Evolutionary conservation across 2,797 vertebrate genomes (phyloP), one percentile per base, ranked within the genome.

Genomic region (Cuculus canorus): DNA sequence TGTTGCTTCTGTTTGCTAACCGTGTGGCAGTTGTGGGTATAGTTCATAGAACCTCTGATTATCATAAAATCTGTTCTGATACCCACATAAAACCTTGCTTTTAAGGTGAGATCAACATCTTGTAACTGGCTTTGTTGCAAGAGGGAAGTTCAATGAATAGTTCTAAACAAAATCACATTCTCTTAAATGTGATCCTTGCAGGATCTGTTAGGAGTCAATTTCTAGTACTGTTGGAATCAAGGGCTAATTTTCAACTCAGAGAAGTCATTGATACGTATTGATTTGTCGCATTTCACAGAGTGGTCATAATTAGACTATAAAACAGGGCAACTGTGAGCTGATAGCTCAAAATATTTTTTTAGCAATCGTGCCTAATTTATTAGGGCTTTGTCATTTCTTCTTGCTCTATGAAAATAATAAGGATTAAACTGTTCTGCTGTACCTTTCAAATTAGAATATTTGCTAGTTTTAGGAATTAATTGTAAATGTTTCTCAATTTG

Each of bases 401-500:
- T 87, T 66, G 17, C 16, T 72, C 32, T 82, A 13, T 79, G n/a
- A 71, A 88, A 86, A 59, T 66, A 43, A 48, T 12, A 13, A 39
- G 37, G 47, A 41, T 71, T 64, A 17, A 83, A 68, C 45, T 90
- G 10, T 80, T 93, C 43, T 85, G 32, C 61, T 91, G 9, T 80
- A 18, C 80, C 47, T 76, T 78, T 92, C 39, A 63, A 73, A 39
- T 64, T 16, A 56, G 28, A 91, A 30, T 77, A 37, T 81, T 69
- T 88, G 13, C 53, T 86, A 56, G 5, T 60, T 86, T 88, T 93
- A 92, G 69, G 41, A 82, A 88, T 81, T 78, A 87, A 89, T 86
- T 90, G 39, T 94, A 82, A 95, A 90, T 43, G 48, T 96, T 90
- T 96, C 82, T 96, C 89, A 81, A 90, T 96, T 16, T 91, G 61